Base-by-base conservation (phyloP, 2,797 vertebrate genomes). In the Pseudomugil tenellus region DNA sequence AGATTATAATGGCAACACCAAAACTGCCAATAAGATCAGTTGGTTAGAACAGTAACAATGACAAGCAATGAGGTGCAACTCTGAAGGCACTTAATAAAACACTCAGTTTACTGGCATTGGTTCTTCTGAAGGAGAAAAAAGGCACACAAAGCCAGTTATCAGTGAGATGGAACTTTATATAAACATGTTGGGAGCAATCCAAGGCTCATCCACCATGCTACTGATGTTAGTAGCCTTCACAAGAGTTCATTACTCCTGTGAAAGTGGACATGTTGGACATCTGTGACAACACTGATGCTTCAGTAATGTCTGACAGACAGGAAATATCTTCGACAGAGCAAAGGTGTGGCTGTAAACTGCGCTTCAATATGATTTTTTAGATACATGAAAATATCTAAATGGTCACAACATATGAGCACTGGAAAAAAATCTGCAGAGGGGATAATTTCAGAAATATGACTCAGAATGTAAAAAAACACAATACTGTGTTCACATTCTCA, bases 171-270 rank as follows among this genome's bases (percentile, higher is more conserved):
- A 69, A 74, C 72, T 62, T 65, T 72, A 75, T 61, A 79, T 74
- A 54, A 80, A 84, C 83, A 86, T 57, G 72, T 81, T 81, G 81
- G 83, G 79, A 67, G 78, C 74, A 73, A 77, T 82, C 77, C 77
- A 85, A 83, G 86, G 84, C 72, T 77, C 82, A 80, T 88, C 82
- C 80, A 84, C 65, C 84, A 76, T 84, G 85, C 85, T 67, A 81
- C 84, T 83, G 66, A 81, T 80, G 83, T 92, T 91, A 91, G 89
- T 81, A 75, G 72, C 72, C 81, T 74, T 68, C 66, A 87, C 63
- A 75, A 68, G 65, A 84, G 80, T 83, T 79, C 70, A 81, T 85
- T 86, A 85, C 79, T 84, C 61, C 72, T 43, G 75, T 25, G 81
- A 75, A 80, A 78, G 60, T 86, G 67, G 83, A 84, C 84, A 83